Conservation (phyloP, 2,113 vertebrate genomes). For the Theristicus caerulescens region DNA sequence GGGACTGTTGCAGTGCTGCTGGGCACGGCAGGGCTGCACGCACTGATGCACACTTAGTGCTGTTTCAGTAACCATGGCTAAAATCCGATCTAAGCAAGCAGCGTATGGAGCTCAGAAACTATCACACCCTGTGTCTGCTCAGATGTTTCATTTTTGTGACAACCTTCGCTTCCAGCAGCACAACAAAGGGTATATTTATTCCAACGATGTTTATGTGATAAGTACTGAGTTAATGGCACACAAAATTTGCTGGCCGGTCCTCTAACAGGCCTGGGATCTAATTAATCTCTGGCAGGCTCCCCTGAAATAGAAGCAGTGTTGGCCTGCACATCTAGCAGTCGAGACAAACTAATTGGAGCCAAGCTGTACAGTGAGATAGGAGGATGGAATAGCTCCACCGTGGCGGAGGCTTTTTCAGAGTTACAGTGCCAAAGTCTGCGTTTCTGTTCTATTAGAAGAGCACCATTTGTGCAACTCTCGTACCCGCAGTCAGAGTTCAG, state of each 20-base stretch:
- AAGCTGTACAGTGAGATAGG: background rate
- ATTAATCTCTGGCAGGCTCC: constrained; percentile 58
- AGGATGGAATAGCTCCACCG: background rate
- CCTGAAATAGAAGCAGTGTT: constrained; percentile 7
- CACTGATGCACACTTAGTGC: background rate
- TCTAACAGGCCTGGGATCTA: constrained; percentile 24
- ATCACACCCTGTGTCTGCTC: background rate
- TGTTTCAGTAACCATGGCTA: background rate
- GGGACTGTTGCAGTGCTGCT: background rate
- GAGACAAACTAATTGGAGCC: background rate
- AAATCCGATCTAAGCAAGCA: background rate
- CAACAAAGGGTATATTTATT: background rate
- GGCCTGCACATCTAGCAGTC: background rate
- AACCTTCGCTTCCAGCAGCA: background rate
- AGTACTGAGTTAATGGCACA: constrained; percentile 38
- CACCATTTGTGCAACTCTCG: background rate
- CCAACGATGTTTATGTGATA: background rate
- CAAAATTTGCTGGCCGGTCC: background rate
- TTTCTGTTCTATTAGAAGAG: background rate
- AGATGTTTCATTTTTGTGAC: background rate
- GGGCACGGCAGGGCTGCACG: background rate
- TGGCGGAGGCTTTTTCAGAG: background rate
- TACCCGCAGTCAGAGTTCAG: background rate
- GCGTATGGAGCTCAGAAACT: background rate
- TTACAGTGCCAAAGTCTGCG: background rate